phyloP scores from a whole-genome alignment of 2,888 invertebrate species.

The Pherbina coryleti region DNA sequence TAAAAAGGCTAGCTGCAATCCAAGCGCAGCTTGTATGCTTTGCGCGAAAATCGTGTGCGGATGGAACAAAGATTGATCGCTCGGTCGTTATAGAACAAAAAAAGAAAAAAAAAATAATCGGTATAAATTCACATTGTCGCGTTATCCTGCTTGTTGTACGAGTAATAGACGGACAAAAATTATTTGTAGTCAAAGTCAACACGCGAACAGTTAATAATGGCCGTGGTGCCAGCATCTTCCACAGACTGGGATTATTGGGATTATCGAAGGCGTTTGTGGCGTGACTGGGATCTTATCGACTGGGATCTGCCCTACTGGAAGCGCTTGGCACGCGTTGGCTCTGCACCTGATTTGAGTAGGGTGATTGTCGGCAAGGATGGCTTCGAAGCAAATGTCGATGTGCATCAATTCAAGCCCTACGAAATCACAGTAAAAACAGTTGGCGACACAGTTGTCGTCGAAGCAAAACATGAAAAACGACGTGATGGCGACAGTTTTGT shows the following conservation, averaged over 20 bases:
- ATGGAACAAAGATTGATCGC: conserved; percentile 48
- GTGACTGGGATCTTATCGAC: conserved; percentile 66
- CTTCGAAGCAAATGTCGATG: conserved; percentile 77
- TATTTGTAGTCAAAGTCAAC: conserved; percentile 14
- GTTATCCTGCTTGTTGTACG: neutral
- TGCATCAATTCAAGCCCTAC: conserved; percentile 77
- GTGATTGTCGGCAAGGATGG: conserved; percentile 74
- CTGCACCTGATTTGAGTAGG: conserved; percentile 66
- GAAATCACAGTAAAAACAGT: conserved; percentile 78
- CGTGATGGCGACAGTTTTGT: conserved; percentile 80
- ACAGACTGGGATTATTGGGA: conserved; percentile 68
- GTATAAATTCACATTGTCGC: neutral
- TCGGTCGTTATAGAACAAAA: neutral
- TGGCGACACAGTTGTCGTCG: conserved; percentile 74
- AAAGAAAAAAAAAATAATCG: neutral
- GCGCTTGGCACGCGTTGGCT: conserved; percentile 65
- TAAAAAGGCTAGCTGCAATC: conserved; percentile 60
- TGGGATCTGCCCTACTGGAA: conserved; percentile 67
- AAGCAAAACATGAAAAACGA: conserved; percentile 78
- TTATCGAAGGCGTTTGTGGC: conserved; percentile 66
- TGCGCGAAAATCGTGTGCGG: conserved; percentile 63
- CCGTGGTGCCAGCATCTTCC: conserved; percentile 62
- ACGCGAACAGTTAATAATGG: conserved; percentile 51
- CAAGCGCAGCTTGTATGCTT: conserved; percentile 64
- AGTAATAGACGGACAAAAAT: neutral